Evolutionary conservation across 2,888 invertebrate species (phyloP), one percentile per base, ranked within the genome.

Genomic region (Hypomecis atomaria): DNA sequence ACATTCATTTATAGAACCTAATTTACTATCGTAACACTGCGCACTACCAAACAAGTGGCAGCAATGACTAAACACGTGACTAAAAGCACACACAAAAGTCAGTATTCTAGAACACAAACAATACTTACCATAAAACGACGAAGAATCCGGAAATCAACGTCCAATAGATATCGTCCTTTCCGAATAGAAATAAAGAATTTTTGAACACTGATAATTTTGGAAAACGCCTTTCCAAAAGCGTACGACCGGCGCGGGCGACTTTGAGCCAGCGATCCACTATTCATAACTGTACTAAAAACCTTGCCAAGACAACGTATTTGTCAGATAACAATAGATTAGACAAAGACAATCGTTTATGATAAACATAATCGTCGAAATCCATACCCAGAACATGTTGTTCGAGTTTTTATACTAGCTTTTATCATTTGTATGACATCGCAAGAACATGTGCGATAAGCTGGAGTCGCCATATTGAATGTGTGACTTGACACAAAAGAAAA

Each of bases 321-420:
- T 52, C 13, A 70, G 82, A 84, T 79, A 81, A 77, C 75, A 71
- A 60, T 70, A 76, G 82, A 82, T 82, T 77, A 83, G 78, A 83
- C 78, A 78, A 79, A 52, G 4, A 67, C 70, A 71, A 78, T 78
- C 78, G 72, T 71, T 71, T 69, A 59, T 66, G 85, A 86, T 84
- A 85, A 78, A 72, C 59, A 64, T 75, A 82, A 85, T 84, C 82
- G 60, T 61, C 74, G 62, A 69, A 73, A 77, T 66, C 71, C 70
- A 70, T 72, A 68, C 54, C 44, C 38, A 40, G 52, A 47, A 44
- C 49, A 52, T 62, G 53, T 52, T 48, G 52, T 37, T 23, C 45
- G 45, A 62, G 48, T 58, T 45, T 55, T 60, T 49, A 37, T 34
- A 48, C 48, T n/a, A 23, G 54, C 62, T 59, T 43, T 60, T 64